These are phyloP conservation scores for Anolis sagrei DNA, from an alignment of 2,113 vertebrate genomes.

Conservation along the genomic window DNA sequence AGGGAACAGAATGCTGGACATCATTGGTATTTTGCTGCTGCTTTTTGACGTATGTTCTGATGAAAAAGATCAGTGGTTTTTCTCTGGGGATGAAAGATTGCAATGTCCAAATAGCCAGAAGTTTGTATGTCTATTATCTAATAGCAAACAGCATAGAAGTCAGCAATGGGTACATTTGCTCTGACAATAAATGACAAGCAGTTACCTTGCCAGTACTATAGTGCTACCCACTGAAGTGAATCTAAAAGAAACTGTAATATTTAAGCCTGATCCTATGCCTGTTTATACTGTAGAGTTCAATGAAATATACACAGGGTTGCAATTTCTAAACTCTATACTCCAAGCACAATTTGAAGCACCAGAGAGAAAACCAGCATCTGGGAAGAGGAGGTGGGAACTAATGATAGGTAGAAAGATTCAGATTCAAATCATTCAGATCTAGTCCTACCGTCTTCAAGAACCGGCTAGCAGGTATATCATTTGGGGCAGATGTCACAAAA, in stretches of 20 bases:
- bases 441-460: too few species aligned
- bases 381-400: too few species aligned
- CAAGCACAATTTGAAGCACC: constrained; percentile 9
- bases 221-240: constrained; percentile 21
- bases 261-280: background rate
- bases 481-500: too few species aligned
- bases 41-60: constrained; percentile 66
- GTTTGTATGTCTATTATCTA: constrained; percentile 58
- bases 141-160: constrained; percentile 47
- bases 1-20: constrained; percentile 42
- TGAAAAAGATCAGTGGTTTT: constrained; percentile 62
- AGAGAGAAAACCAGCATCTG: constrained; percentile 12
- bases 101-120: constrained; percentile 35
- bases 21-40: constrained; percentile 56
- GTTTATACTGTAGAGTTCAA: background rate
- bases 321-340: background rate
- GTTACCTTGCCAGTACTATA: constrained; percentile 12
- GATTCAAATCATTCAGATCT: too few species aligned
- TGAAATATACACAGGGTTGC: background rate
- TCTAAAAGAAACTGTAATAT: background rate
- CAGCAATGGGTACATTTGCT: constrained; percentile 49
- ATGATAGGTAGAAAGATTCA: too few species aligned
- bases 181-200: constrained; percentile 38
- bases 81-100: constrained; percentile 56
- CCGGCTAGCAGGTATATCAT: too few species aligned